Conservation (phyloP, 2,888 invertebrate species). For the Glyphotaelius pellucidus region DNA sequence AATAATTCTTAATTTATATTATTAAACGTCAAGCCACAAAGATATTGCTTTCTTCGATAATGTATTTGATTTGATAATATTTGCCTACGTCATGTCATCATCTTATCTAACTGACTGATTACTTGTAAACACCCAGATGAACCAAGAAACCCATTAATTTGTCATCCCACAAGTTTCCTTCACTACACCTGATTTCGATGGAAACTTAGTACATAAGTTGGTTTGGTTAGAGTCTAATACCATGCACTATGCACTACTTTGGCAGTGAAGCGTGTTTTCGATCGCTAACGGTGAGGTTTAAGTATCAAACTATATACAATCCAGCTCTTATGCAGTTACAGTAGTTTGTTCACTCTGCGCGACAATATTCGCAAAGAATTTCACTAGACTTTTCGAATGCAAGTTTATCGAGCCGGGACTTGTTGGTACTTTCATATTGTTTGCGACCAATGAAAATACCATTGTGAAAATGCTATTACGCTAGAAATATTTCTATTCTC, state of each 20-base stretch:
- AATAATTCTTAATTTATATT: too few relatives aligned
- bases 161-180: background rate
- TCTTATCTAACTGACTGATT: background rate
- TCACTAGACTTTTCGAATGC: background rate
- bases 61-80: too few relatives aligned
- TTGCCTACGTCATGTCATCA: too few relatives aligned
- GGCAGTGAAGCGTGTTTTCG: background rate
- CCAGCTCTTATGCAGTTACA: background rate
- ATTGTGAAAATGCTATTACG: too few relatives aligned
- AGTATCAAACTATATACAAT: background rate
- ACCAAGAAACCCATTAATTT: background rate
- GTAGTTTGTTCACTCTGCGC: background rate
- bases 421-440: too few relatives aligned
- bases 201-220: background rate
- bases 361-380: background rate
- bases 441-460: too few relatives aligned
- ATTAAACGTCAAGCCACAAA: too few relatives aligned
- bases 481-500: too few relatives aligned
- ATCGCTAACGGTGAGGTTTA: background rate
- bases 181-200: background rate
- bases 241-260: background rate
- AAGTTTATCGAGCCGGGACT: background rate
- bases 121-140: background rate
- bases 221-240: background rate
- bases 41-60: too few relatives aligned